These are phyloP conservation scores for Caenorhabditis wallacei DNA, from an alignment of 2,888 invertebrate genomes.

Conservation along the genomic window DNA sequence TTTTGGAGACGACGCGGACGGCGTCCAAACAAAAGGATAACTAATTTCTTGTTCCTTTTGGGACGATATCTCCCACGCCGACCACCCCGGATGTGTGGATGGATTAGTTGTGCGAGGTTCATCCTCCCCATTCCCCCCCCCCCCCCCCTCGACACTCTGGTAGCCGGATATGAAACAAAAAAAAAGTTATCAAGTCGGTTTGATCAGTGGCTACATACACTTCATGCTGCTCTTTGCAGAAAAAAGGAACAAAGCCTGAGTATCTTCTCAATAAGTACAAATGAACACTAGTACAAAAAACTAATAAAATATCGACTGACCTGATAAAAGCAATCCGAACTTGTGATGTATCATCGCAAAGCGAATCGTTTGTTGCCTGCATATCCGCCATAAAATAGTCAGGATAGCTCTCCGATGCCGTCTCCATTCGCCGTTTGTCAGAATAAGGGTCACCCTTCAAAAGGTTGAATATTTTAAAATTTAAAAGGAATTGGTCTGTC, in stretches of 20 bases:
- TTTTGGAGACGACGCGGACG: conserved; percentile 15
- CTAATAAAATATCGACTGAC: conserved; percentile 14
- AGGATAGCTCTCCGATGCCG: background rate
- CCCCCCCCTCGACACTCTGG: conserved; percentile 5
- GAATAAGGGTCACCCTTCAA: conserved; percentile 22
- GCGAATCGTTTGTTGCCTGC: conserved; percentile 21
- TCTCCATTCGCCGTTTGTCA: conserved; percentile 13
- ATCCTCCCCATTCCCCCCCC: conserved; percentile 2
- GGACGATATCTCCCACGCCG: conserved; percentile 31
- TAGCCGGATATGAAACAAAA: conserved; percentile 34
- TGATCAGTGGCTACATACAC: conserved; percentile 54
- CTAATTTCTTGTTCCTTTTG: conserved; percentile 59
- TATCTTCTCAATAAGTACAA: conserved; percentile 26
- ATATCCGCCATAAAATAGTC: conserved; percentile 28
- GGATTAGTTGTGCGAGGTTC: conserved; percentile 33
- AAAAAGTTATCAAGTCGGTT: conserved; percentile 53
- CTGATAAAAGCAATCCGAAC: conserved; percentile 59
- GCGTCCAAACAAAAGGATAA: conserved; percentile 54
- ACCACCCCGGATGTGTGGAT: conserved; percentile 42
- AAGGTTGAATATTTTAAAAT: conserved; percentile 27
- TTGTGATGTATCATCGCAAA: conserved; percentile 53
- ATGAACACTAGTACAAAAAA: conserved; percentile 13
- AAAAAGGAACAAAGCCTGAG: conserved; percentile 14
- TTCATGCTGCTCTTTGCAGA: conserved; percentile 39
- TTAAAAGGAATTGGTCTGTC: conserved; percentile 4